A percentile compares a stretch with the other conserved stretches of the same genome.
phyloP scores from a whole-genome alignment of 2,888 invertebrate genomes.

The Dasypogon diadema region DNA sequence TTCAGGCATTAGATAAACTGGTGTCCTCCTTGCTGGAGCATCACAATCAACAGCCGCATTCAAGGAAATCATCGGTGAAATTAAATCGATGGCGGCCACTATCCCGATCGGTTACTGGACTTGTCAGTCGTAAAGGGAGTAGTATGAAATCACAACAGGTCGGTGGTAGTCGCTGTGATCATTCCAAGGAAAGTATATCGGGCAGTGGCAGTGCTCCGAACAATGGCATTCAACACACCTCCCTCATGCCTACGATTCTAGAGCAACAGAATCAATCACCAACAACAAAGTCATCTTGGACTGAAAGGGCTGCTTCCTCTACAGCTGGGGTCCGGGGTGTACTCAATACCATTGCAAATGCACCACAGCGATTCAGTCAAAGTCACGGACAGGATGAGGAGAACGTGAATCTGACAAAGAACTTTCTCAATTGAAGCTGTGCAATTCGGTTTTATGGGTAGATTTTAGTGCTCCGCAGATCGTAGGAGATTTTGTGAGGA shows the following conservation, averaged over 20 bases:
- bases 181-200: conserved; percentile 55
- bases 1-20: conserved; percentile 75
- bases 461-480: conserved; percentile 1
- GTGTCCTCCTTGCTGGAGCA: conserved; percentile 73
- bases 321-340: conserved; percentile 62
- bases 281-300: conserved; percentile 51
- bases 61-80: conserved; percentile 61
- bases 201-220: conserved; percentile 48
- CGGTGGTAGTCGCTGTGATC: conserved; percentile 49
- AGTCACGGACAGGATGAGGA: conserved; percentile 61
- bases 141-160: conserved; percentile 40
- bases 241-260: conserved; percentile 68
- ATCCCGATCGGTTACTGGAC: conserved; percentile 66
- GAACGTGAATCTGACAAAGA: conserved; percentile 64
- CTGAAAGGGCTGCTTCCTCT: conserved; percentile 51
- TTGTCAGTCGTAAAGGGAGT: conserved; percentile 56
- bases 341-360: conserved; percentile 63
- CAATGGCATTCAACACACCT: conserved; percentile 58
- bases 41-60: conserved; percentile 59
- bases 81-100: conserved; percentile 67
- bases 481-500: neutral
- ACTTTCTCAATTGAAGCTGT: conserved; percentile 59
- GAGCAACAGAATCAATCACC: conserved; percentile 61
- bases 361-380: conserved; percentile 61
- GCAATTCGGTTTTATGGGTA: neutral